Evolutionary conservation across 2,888 invertebrate genomes (phyloP), one percentile per base, ranked within the genome.

Genomic region (Periphyllus acericola): DNA sequence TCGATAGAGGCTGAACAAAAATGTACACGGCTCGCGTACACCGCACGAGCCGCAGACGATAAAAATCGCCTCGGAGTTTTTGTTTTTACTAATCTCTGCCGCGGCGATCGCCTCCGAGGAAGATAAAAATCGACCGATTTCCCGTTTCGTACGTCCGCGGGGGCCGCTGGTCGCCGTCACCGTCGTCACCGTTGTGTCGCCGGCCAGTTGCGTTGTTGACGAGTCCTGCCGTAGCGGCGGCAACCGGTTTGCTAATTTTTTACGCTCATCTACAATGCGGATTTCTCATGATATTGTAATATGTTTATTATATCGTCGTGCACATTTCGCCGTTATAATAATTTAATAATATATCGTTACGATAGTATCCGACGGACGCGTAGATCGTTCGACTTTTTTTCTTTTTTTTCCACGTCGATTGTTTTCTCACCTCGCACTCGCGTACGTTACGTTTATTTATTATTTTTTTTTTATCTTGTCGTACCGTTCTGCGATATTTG

Each of bases 101-200:
- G 66, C 8, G 55, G 46, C 46, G 1, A 55, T 21, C 55, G 17
- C 21, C 21, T 55, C 6, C 5, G 40, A 5, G 14, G 25, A 32
- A 29, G 81, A 82, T 82, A 82, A 82, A 82, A 82, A 71, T 82
- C 81, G 71, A 71, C 46, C 46, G 71, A 82, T 82, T 82, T 82
- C 81, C 81, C 29, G 46, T 82, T 68, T 36, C 46, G 46, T 32
- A 71, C 32, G 46, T 6, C 68, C 46, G 75, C 79, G 60, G 36
- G 79, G 79, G n/a, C n/a, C n/a, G n/a, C 60, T 52, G 2, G 2
- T 52, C 52, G 29, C 40, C 5, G 71, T 72, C 46, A 9, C 9
- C 11, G 46, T 46, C 55, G 3, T 55, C 21, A n/a, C n/a, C n/a
- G n/a, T n/a, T n/a, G n/a, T n/a, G 32, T 71, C 6, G 71, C 55